Percentiles rank a stretch among this genome's conserved stretches.
These are phyloP conservation scores for Micrastur ruficollis DNA, from an alignment of 2,797 vertebrate genomes.

Conservation along the genomic window DNA sequence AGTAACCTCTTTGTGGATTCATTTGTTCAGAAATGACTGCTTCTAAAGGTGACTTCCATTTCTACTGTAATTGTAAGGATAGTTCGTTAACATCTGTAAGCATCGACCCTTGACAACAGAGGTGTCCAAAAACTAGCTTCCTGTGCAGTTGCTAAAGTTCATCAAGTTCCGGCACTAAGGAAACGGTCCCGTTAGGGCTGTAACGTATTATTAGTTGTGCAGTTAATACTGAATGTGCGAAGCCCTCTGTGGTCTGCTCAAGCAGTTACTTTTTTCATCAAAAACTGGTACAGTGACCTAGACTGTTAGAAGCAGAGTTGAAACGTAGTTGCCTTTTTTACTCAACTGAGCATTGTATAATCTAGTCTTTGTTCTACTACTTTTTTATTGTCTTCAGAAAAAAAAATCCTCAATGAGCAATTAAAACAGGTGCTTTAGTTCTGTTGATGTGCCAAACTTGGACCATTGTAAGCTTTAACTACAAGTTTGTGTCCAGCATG, in stretches of 20 bases:
- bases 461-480: slow-evolving; percentile 43
- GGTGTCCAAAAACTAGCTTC: not conserved
- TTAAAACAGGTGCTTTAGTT: slow-evolving; percentile 58
- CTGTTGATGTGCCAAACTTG: slow-evolving; percentile 72
- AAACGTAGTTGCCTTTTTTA: slow-evolving; percentile 68
- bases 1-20: slow-evolving; percentile 4
- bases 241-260: slow-evolving; percentile 2
- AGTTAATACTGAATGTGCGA: slow-evolving; percentile 24
- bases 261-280: slow-evolving; percentile 12
- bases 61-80: not conserved
- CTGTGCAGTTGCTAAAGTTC: not conserved
- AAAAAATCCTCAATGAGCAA: slow-evolving; percentile 1
- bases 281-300: slow-evolving; percentile 35
- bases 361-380: slow-evolving; percentile 36
- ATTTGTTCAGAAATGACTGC: not conserved
- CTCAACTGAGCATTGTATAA: slow-evolving; percentile 38
- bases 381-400: slow-evolving; percentile 52
- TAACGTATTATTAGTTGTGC: not conserved
- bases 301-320: slow-evolving; percentile 50
- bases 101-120: not conserved
- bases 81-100: not conserved
- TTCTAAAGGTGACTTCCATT: slow-evolving; percentile 47
- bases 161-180: slow-evolving; percentile 14
- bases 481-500: not conserved
- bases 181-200: not conserved